A percentile compares a stretch with the other conserved stretches of the same genome.
These are phyloP conservation scores for Onthophagus taurus DNA, from an alignment of 1,140 invertebrate genomes.

Conservation along the genomic window DNA sequence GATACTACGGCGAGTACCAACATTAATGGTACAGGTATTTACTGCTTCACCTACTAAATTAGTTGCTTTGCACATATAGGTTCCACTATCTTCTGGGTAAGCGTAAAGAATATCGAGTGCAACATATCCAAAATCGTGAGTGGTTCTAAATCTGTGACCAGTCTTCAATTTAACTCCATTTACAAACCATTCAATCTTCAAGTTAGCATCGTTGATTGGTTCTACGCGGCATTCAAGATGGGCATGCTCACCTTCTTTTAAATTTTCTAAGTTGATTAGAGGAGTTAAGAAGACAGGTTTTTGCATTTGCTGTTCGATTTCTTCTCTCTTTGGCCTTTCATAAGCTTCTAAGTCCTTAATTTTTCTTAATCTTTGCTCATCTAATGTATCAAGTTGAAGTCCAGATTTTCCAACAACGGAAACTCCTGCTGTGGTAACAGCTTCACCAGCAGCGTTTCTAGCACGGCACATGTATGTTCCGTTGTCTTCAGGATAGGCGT, in stretches of 20 bases:
- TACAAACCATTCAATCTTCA: conserved; percentile 93
- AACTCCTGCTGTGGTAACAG: conserved; percentile 80
- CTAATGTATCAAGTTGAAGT: conserved; percentile 77
- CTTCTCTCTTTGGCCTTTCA: conserved; percentile 62
- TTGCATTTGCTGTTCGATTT: conserved; percentile 66
- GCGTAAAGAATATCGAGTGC: conserved; percentile 88
- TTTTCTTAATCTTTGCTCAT: conserved; percentile 79
- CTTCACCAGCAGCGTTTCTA: conserved; percentile 84
- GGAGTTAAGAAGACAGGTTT: conserved; percentile 81
- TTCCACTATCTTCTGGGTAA: conserved; percentile 88
- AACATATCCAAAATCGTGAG: conserved; percentile 94
- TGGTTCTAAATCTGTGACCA: conserved; percentile 82
- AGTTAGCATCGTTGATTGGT: conserved; percentile 89
- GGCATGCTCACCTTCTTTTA: conserved; percentile 84
- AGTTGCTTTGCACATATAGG: conserved; percentile 89
- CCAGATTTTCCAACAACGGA: conserved; percentile 73
- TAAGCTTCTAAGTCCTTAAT: conserved; percentile 81
- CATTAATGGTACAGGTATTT: conserved; percentile 81
- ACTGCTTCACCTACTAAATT: conserved; percentile 87
- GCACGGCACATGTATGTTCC: conserved; percentile 93
- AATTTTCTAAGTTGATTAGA: conserved; percentile 71
- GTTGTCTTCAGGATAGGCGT: conserved; percentile 90
- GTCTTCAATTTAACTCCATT: conserved; percentile 71
- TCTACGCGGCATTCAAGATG: conserved; percentile 93
- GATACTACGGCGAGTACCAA: conserved; percentile 69